A percentile compares a stretch with the other conserved stretches of the same genome.
Evolutionary conservation across 2,888 invertebrate genomes (phyloP).

Genomic region (Drosophila greeni): DNA sequence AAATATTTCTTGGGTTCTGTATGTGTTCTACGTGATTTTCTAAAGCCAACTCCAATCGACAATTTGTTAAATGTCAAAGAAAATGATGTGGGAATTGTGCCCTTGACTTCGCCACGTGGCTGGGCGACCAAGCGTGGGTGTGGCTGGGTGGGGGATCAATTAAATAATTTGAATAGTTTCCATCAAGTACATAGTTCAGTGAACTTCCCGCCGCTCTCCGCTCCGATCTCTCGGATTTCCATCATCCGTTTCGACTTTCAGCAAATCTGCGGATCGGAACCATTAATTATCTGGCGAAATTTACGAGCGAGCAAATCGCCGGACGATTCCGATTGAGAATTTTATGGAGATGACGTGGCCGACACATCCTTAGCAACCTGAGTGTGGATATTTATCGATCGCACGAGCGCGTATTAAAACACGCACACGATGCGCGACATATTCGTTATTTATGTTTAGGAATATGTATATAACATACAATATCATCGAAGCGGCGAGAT

Average conservation of each 20-base stretch:
- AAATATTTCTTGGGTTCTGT: neutral
- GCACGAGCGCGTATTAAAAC: constrained; percentile 47
- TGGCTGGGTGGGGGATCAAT: neutral
- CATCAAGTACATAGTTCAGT: constrained; percentile 12
- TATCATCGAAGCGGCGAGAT: constrained; percentile 17
- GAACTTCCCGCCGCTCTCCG: constrained; percentile 1
- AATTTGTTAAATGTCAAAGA: constrained; percentile 16
- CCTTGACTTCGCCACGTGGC: constrained; percentile 24
- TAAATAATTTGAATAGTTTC: constrained; percentile 5
- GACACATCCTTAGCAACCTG: constrained; percentile 23
- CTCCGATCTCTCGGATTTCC: constrained; percentile 5
- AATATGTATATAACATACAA: constrained; percentile 5
- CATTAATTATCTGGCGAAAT: constrained; percentile 57
- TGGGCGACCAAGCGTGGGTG: neutral
- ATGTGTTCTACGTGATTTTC: neutral
- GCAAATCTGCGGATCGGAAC: constrained; percentile 55
- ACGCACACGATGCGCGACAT: constrained; percentile 41
- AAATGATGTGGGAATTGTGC: neutral
- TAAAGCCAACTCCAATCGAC: neutral
- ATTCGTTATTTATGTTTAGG: constrained; percentile 51
- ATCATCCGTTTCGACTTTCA: constrained; percentile 6
- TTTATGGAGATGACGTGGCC: constrained; percentile 38
- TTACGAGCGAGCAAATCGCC: constrained; percentile 51
- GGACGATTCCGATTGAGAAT: constrained; percentile 27
- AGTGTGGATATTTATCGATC: constrained; percentile 40